Evolutionary conservation across 2,797 vertebrate species (phyloP).

Genomic region (Calcarius lapponicus): DNA sequence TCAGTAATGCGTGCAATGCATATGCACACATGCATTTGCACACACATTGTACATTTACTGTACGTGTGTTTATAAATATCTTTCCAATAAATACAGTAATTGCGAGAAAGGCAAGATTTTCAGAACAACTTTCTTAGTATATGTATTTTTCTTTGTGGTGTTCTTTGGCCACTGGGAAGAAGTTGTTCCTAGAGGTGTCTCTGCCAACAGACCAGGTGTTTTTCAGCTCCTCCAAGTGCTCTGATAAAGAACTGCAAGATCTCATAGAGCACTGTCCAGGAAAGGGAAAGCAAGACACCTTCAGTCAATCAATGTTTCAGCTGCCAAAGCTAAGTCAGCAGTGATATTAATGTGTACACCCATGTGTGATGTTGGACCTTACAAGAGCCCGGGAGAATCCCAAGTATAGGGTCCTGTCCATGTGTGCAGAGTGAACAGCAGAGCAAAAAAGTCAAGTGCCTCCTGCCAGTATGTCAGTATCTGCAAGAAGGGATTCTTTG

Average conservation of each 20-base stretch:
- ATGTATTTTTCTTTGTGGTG: neutral
- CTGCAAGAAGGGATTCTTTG: neutral
- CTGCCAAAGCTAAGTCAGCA: neutral
- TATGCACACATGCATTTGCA: too few species aligned
- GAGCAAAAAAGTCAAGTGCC: neutral
- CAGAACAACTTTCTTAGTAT: neutral
- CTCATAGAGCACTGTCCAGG: neutral
- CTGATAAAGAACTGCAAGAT: neutral
- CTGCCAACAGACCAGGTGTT: neutral
- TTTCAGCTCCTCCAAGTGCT: neutral
- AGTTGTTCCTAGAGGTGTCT: neutral
- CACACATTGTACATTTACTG: neutral
- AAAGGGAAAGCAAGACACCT: neutral
- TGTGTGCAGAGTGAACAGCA: neutral
- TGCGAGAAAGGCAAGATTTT: neutral
- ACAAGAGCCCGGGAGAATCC: neutral
- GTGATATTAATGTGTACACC: neutral
- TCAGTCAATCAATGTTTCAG: neutral
- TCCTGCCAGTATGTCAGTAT: neutral
- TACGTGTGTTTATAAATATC: neutral
- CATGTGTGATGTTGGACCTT: neutral
- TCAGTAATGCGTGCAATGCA: neutral
- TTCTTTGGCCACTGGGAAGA: neutral
- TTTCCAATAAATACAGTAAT: neutral
- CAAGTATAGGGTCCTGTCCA: rapidly evolving